phyloP scores from a whole-genome alignment of 2,888 invertebrate species.

The Drosophila demipolita region DNA sequence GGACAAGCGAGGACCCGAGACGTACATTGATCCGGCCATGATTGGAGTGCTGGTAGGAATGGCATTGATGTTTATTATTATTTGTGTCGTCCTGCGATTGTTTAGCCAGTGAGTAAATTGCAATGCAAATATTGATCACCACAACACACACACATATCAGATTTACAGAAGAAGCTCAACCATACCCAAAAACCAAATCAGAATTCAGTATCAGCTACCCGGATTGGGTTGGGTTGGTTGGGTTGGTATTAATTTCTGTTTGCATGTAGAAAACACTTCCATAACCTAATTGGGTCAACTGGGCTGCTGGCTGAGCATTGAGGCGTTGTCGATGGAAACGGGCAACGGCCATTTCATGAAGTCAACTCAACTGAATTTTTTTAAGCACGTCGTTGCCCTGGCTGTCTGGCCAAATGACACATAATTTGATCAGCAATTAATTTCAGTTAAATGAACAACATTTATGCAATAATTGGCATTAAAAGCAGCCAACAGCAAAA shows the following conservation, averaged over 20 bases:
- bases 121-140: constrained; percentile 70
- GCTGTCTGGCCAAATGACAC: constrained; percentile 41
- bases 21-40: constrained; percentile 94
- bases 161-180: background rate
- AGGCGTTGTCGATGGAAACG: constrained; percentile 14
- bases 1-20: constrained; percentile 88
- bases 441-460: constrained; percentile 67
- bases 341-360: constrained; percentile 46
- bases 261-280: background rate
- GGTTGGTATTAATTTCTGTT: background rate
- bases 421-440: constrained; percentile 67
- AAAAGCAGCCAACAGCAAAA: constrained; percentile 40
- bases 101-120: constrained; percentile 93
- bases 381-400: constrained; percentile 10
- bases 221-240: background rate
- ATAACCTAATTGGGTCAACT: constrained; percentile 63
- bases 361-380: constrained; percentile 20
- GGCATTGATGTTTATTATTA: constrained; percentile 97
- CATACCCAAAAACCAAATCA: constrained; percentile 4
- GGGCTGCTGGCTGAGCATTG: constrained; percentile 10
- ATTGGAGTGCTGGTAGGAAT: constrained; percentile 95
- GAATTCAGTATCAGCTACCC: background rate
- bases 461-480: constrained; percentile 67
- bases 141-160: constrained; percentile 21
- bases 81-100: constrained; percentile 95